Conservation (phyloP, 1,140 invertebrate species). For the Eurosta solidaginis region DNA sequence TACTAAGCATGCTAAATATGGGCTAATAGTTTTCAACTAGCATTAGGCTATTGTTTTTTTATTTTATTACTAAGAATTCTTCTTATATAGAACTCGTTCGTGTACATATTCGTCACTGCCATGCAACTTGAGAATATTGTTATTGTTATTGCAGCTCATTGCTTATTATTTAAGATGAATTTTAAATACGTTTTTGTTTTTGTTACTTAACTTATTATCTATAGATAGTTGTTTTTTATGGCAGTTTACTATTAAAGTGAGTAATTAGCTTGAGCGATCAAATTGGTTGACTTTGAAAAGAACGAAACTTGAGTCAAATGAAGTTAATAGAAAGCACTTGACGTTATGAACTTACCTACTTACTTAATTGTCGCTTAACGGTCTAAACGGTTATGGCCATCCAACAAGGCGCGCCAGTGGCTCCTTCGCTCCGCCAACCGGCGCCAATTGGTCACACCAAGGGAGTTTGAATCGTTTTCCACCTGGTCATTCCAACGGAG, state of each 20-base stretch:
- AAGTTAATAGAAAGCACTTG: not conserved
- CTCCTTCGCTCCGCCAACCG: too few species aligned
- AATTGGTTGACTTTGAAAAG: constrained; percentile 18
- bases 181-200: not conserved
- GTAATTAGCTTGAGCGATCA: constrained; percentile 19
- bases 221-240: not conserved
- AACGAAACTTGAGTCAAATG: constrained; percentile 1
- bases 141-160: too few species aligned
- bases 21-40: not conserved
- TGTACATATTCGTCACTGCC: not conserved
- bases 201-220: not conserved
- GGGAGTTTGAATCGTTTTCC: too few species aligned
- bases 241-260: constrained; percentile 26
- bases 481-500: too few species aligned
- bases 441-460: too few species aligned
- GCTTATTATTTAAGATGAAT: not conserved
- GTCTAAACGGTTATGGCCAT: too few species aligned
- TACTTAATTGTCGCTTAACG: not conserved
- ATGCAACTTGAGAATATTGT: not conserved
- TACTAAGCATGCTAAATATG: constrained; percentile 15
- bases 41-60: not conserved
- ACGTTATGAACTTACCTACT: not conserved
- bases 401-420: too few species aligned
- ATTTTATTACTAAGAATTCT: not conserved
- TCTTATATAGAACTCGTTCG: too few species aligned